Evolutionary conservation across 2,888 invertebrate genomes (phyloP).

Genomic region (Drosophila austrosaltans): DNA sequence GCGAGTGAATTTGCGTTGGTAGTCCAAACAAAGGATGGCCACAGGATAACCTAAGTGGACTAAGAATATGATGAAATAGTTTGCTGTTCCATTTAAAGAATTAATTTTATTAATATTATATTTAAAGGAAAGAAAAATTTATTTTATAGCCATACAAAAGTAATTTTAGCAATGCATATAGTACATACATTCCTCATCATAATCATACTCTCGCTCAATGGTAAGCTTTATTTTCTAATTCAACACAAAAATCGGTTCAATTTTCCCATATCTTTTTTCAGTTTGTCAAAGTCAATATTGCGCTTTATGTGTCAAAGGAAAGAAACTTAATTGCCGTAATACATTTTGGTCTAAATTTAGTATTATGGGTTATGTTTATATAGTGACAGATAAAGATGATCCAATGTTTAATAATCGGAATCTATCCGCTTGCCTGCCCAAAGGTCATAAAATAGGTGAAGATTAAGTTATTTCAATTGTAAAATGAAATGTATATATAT

Average conservation of each 20-base stretch:
- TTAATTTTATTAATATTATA: too few species aligned
- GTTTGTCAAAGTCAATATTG: background rate
- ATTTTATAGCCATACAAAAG: background rate
- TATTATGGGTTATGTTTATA: background rate
- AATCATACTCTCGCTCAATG: background rate
- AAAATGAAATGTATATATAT: too few species aligned
- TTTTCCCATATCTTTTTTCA: background rate
- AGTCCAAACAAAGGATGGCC: too few species aligned
- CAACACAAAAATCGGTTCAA: background rate
- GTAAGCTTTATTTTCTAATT: background rate
- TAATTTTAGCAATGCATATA: background rate
- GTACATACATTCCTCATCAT: background rate
- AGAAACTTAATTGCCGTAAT: background rate
- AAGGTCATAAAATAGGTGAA: background rate
- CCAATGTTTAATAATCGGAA: background rate
- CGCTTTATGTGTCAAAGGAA: background rate
- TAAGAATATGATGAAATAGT: too few species aligned
- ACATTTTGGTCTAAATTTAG: background rate
- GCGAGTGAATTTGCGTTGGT: too few species aligned
- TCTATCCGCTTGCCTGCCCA: background rate
- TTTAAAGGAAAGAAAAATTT: too few species aligned
- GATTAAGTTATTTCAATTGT: background rate
- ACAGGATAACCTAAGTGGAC: too few species aligned
- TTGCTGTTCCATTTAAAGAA: too few species aligned
- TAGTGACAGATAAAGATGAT: background rate